Base-by-base conservation (phyloP, 2,888 invertebrate species). In the Ctena decussata region DNA sequence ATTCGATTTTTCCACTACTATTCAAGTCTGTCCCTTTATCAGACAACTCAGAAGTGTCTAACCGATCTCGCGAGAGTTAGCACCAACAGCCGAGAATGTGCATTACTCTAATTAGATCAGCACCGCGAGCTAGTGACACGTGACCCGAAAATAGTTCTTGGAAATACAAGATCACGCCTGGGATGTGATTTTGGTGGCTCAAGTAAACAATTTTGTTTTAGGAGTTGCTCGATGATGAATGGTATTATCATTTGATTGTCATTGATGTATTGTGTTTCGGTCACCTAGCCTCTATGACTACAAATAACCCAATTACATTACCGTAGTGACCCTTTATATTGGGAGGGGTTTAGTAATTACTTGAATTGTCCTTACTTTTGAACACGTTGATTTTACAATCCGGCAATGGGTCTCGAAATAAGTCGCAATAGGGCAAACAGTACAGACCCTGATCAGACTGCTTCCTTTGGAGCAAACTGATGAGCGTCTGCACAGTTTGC, bases 91-190 rank as follows among this genome's bases (percentile, higher is more conserved):
- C 79, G 85, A 76, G 85, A 85, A 85, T 72, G 80, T 82, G 86
- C 82, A 86, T 83, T 86, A 86, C 82, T 49, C 69, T 86, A 82
- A 86, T 86, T 86, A 83, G 77, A 86, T 86, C 70, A 77, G 49
- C 53, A 72, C 69, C 60, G 77, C 77, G 53, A 70, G 39, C 37
- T 37, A 24, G 53, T 46, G 77, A 73, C 82, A 83, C 80, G 80
- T 82, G 82, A 30, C 73, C 27, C 32, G 77, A 32, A 82, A 84
- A 82, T 85, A 60, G 37, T 73, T 39, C 49, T 37, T 65, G 49
- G 69, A 80, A 74, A 80, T 60, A 73, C 73, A 60, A 71, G 77
- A 80, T 85, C 82, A 77, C 77, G 80, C 77, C 73, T 73, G 73
- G 75, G 73, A 74, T 35, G 53, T 72, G 70, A 65, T 69, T 74